phyloP scores from a whole-genome alignment of 92 coral and sea anemone species.

The Bergia sp. region DNA sequence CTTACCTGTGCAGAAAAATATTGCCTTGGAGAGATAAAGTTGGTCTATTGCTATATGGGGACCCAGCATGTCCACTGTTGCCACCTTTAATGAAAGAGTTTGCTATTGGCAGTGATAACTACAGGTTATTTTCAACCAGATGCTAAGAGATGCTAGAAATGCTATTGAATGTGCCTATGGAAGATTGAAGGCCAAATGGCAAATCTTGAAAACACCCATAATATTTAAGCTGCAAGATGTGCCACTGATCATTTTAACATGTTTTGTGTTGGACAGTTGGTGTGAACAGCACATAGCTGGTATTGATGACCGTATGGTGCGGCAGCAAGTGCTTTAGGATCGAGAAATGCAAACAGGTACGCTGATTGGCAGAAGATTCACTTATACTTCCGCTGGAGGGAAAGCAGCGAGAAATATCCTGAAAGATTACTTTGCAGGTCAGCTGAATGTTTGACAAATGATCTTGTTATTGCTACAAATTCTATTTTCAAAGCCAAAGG shows the following conservation, averaged over 20 bases:
- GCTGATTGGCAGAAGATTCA: background rate
- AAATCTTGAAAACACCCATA: conserved; percentile 21
- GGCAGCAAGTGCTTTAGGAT: conserved; percentile 1
- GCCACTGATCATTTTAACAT: conserved; percentile 23
- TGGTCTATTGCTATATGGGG: conserved; percentile 21
- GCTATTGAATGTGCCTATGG: conserved; percentile 47
- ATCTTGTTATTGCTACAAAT: too few species aligned
- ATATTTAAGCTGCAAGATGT: conserved; percentile 3
- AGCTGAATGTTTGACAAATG: background rate
- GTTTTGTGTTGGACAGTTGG: conserved; percentile 38
- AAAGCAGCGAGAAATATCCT: background rate
- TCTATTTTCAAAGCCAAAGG: too few species aligned
- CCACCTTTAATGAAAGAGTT: conserved; percentile 41
- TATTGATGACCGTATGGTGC: conserved; percentile 21
- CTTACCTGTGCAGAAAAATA: conserved; percentile 1
- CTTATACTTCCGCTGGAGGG: background rate
- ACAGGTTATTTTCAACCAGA: conserved; percentile 43
- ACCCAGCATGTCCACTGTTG: conserved; percentile 46
- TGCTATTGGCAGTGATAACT: conserved; percentile 19
- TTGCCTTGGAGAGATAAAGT: conserved; percentile 13
- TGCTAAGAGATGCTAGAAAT: conserved; percentile 37
- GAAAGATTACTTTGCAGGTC: background rate
- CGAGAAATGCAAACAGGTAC: background rate
- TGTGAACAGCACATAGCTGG: conserved; percentile 31
- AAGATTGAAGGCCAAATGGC: conserved; percentile 45